Evolutionary conservation across 2,888 invertebrate genomes (phyloP).

Genomic region (Parnassius orleans): DNA sequence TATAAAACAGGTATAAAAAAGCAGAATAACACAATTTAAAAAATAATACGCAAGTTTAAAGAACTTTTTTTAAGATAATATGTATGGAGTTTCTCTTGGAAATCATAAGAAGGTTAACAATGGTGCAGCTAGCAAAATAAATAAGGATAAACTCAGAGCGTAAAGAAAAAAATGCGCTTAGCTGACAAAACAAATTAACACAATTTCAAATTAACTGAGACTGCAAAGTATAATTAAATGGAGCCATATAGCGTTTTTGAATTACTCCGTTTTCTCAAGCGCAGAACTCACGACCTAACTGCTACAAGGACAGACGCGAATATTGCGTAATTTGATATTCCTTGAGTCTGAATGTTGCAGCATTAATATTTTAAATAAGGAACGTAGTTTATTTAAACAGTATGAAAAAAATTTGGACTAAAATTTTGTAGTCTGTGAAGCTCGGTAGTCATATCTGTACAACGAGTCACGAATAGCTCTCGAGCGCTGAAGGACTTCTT

Average conservation of each 20-base stretch:
- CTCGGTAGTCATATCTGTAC: constrained; percentile 48
- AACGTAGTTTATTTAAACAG: constrained; percentile 22
- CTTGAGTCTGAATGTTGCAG: constrained; percentile 37
- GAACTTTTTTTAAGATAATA: no score
- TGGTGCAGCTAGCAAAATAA: not conserved
- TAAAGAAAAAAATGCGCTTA: constrained; percentile 58
- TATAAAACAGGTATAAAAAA: no score
- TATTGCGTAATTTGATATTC: constrained; percentile 34
- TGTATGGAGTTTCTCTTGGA: no score
- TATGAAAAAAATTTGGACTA: constrained; percentile 17
- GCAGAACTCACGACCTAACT: constrained; percentile 48
- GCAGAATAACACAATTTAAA: no score
- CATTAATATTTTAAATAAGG: constrained; percentile 26
- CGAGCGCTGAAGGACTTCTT: constrained; percentile 66
- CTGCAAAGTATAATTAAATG: constrained; percentile 65
- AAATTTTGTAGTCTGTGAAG: constrained; percentile 39
- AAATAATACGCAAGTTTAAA: no score
- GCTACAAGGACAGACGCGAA: constrained; percentile 38
- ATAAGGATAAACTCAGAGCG: constrained; percentile 10
- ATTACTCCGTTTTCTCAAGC: constrained; percentile 36
- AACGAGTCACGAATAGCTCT: constrained; percentile 66
- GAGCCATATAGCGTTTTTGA: constrained; percentile 50
- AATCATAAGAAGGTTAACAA: no score
- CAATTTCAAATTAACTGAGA: constrained; percentile 72
- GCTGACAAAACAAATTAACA: constrained; percentile 71